Evolutionary conservation across 2,113 vertebrate species (phyloP).

Genomic region (Papio anubis): DNA sequence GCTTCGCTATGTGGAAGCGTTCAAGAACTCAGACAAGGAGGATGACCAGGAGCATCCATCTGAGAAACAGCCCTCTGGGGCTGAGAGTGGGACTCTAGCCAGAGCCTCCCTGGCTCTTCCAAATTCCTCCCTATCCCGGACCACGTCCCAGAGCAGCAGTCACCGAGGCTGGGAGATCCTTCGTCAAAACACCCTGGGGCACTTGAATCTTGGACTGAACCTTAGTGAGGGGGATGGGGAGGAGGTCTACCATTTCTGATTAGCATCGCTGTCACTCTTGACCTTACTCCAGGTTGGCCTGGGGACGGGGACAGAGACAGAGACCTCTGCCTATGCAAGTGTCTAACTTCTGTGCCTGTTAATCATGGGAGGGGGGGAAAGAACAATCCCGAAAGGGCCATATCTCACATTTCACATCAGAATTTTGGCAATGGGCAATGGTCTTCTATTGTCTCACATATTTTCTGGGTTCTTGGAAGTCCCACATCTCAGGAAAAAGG

Average conservation of each 20-base stretch:
- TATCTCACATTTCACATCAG: background rate
- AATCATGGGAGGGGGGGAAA: background rate
- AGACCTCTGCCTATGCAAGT: background rate
- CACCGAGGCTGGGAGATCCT: conserved; percentile 89
- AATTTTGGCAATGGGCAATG: background rate
- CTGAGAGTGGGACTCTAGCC: background rate
- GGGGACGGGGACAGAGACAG: background rate
- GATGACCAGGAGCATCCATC: conserved; percentile 60
- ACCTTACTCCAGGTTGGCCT: background rate
- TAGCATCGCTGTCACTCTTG: background rate
- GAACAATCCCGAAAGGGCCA: background rate
- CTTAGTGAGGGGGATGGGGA: conserved; percentile 71
- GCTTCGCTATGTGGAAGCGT: conserved; percentile 87
- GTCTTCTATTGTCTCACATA: background rate
- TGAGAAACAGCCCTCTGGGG: conserved; percentile 57
- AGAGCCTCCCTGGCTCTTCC: conserved; percentile 22
- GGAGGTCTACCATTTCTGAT: conserved; percentile 82
- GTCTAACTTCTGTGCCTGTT: background rate
- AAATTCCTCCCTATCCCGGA: conserved; percentile 77
- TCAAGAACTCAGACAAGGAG: conserved; percentile 85
- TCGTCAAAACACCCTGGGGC: conserved; percentile 83
- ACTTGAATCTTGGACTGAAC: conserved; percentile 73
- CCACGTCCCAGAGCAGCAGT: conserved; percentile 80
- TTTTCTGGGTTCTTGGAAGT: background rate
- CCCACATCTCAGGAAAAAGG: background rate